These are phyloP conservation scores for Uropsilus gracilis DNA, from an alignment of 2,113 vertebrate species.

Conservation along the genomic window DNA sequence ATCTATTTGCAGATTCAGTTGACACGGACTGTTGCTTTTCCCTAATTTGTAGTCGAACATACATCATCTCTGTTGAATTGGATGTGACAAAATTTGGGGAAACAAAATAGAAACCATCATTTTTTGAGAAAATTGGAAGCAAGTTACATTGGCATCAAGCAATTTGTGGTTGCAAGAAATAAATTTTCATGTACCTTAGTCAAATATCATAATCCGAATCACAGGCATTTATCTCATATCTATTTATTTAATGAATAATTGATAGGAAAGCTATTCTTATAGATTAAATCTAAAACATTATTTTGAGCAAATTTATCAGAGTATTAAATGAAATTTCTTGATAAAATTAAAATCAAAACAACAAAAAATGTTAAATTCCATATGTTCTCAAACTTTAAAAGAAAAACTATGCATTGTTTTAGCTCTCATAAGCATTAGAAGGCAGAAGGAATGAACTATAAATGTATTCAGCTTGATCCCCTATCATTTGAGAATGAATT, in stretches of 20 bases:
- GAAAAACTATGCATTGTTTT: background rate
- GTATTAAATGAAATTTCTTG: background rate
- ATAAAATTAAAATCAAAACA: background rate
- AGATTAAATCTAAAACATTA: background rate
- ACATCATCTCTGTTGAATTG: slow-evolving; percentile 34
- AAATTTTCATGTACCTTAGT: slow-evolving; percentile 1
- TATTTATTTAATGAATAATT: slow-evolving; percentile 30
- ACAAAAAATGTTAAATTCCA: background rate
- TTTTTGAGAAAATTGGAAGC: slow-evolving; percentile 46
- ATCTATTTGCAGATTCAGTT: slow-evolving; percentile 58
- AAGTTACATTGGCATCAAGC: slow-evolving; percentile 16
- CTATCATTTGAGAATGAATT: background rate
- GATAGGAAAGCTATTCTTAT: background rate
- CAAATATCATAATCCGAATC: slow-evolving; percentile 1
- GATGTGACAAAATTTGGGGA: slow-evolving; percentile 40
- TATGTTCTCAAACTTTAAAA: background rate
- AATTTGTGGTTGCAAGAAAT: background rate
- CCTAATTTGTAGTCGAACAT: slow-evolving; percentile 28
- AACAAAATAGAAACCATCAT: slow-evolving; percentile 39
- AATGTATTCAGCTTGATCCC: background rate
- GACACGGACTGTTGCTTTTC: background rate
- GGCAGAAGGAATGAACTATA: background rate
- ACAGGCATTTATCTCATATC: background rate
- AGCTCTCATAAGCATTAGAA: background rate
- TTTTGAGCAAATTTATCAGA: slow-evolving; percentile 14